Base-by-base conservation (phyloP, 1,140 invertebrate species). In the Drosophila biarmipes region DNA sequence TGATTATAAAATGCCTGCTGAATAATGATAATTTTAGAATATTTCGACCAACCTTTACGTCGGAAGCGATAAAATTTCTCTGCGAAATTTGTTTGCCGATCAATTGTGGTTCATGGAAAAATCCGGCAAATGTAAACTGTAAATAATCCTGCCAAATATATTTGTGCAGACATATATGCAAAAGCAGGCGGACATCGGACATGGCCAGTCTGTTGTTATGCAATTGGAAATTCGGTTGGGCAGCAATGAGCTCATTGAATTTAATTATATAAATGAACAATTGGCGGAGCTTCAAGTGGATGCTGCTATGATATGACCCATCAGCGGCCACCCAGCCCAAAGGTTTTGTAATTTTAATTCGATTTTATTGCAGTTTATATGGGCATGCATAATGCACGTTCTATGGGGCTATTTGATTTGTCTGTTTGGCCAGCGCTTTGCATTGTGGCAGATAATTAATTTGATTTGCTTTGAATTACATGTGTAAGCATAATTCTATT, bases 261-360 rank as follows among this genome's bases (percentile, higher is more conserved):
- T 81, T 74, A 68, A 87, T 87, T 87, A 72, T 81, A 74, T 46
- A 74, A 87, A 87, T 87, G 68, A 81, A 87, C 77, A 86, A 78
- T 77, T 35, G 72, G 63, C 49, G 40, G 42, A 34, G 51, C 34
- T 54, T 54, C 59, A 67, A 49, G 58, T 74, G 59, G 27, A 31
- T 38, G 45, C 57, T 31, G 66, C 17, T 48, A 57, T 66, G 49
- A 46, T 73, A 66, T 38, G 42, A 14, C n/a, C 40, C 63, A 8
- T 38, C 7, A 27, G 34, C 7, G 19, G 34, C 29, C 3, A 19
- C 11, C 17, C 46, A 48, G 14, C 6, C 27, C 40, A 42, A 66
- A 73, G 31, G 71, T 73, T 77, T 73, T 46, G 46, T 62, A 73
- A 74, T 56, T 78, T 73, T 68, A 73, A 85, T 85, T 68, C 59